Base-by-base conservation (phyloP, 2,888 invertebrate genomes). In the Girardia tigrina region DNA sequence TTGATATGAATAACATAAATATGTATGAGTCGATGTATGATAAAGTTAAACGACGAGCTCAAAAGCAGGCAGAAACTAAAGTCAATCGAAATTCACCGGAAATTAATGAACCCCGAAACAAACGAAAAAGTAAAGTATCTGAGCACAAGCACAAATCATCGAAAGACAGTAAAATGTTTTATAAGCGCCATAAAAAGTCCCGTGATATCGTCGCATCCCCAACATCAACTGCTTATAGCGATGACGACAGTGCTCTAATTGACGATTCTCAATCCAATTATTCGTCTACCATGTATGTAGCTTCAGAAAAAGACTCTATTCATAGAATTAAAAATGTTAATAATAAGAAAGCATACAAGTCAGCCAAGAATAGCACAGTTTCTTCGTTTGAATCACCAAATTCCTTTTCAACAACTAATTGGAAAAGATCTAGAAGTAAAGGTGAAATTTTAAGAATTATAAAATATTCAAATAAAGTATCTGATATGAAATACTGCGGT, bases 1-100 rank as follows among this genome's bases (percentile, higher is more conserved):
- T 56, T n/a, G 56, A 56, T n/a, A 56, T 56, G 56, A 56, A 56
- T 56, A 56, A 56, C 23, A 56, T 56, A 20, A 56, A 56, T 16
- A 56, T 56, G 26, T 74, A 70, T 74, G 74, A 74, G 26, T 74
- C 74, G 14, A 74, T 74, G 74, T 74, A 74, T 42, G 74, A 74
- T 20, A 74, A 74, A 28, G 56, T 74, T 2, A 74, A 74, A 28
- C 8, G 74, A 56, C 28, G 74, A 56, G 74, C 74, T 56, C 42
- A 56, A 26, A 74, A 74, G 69, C 56, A 74, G 27, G 74, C 74
- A 26, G 74, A 74, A 36, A 56, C 56, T 56, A 56, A 56, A n/a
- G n/a, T 12, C n/a, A 56, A 12, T 56, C 56, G n/a, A 12, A 56
- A 56, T 56, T 56, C 56, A 16, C 56, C 56, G 23, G 56, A 56